Base-by-base conservation (phyloP, 2,797 vertebrate species). In the Ciconia nigra region DNA sequence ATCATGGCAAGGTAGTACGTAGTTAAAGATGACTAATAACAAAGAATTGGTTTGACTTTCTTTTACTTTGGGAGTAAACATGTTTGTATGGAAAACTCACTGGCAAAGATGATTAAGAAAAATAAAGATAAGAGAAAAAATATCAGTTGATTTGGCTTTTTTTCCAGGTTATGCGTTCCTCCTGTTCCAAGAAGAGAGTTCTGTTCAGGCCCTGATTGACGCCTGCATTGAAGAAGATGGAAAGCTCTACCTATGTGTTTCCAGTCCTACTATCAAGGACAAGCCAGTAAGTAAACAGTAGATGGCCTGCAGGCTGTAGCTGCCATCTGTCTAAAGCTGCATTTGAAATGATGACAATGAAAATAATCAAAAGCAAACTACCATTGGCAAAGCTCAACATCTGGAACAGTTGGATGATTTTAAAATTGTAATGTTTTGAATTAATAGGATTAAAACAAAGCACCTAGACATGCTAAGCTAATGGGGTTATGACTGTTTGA, bases 231-330 rank as follows among this genome's bases (percentile, higher is more conserved):
- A 99, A 97, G 99, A 99, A 97, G 99, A 99, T 47, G 99, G 99
- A 83, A 99, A 99, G 97, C 99, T 99, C 59, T 99, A 99, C 98
- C 98, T 99, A 65, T 99, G 99, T 94, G 99, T 99, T 95, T 99
- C 99, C 97, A 99, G 99, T 96, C 99, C 99, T 84, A 99, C 99
- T 78, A 99, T 99, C 97, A 99, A 99, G 97, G 99, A 99, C 98
- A 99, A 99, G 90, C 99, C 99, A 39, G 99, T 99, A 98, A 99
- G 99, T 98, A 94, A 94, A 90, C 26, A 69, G 83, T 67, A 49
- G 5, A 5, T 84, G 62, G 55, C 81, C 89, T 93, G 58, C 72
- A 87, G 89, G 84, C 73, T 82, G 5, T 73, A 88, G 67, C 73
- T 93, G 31, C 73, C 87, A 87, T 94, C 95, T 97, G 89, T 86